phyloP scores from a whole-genome alignment of 2,888 invertebrate genomes.

The Ptychoptera contaminata region DNA sequence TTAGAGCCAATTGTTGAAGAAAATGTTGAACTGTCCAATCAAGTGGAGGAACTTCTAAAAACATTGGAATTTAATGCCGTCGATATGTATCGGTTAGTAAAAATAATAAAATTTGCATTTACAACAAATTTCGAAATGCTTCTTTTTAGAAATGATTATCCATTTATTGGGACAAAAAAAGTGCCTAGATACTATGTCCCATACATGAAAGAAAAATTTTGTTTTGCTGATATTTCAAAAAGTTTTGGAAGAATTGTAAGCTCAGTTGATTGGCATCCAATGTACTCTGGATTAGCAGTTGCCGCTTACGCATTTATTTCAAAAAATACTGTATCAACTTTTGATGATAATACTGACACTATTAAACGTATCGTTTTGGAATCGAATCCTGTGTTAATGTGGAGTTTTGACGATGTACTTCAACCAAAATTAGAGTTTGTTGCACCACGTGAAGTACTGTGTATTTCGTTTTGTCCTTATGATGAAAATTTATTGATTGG shows the following conservation, averaged over 20 bases:
- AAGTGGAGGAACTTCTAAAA: constrained; percentile 21
- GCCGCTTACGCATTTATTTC: constrained; percentile 47
- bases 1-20: constrained; percentile 14
- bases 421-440: constrained; percentile 53
- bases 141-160: constrained; percentile 26
- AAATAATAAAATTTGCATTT: background rate
- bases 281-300: constrained; percentile 50
- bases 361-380: constrained; percentile 42
- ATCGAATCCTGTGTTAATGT: constrained; percentile 50
- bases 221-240: constrained; percentile 46
- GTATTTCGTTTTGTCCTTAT: constrained; percentile 50
- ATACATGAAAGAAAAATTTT: constrained; percentile 32
- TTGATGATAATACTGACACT: constrained; percentile 27
- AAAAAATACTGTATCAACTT: constrained; percentile 17
- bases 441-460: constrained; percentile 46
- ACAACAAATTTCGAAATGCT: background rate
- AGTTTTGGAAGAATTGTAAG: constrained; percentile 51
- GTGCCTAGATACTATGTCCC: constrained; percentile 22
- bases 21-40: constrained; percentile 19
- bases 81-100: constrained; percentile 26
- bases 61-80: constrained; percentile 30
- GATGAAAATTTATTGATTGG: constrained; percentile 53
- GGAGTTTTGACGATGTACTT: constrained; percentile 57
- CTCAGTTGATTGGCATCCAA: constrained; percentile 51
- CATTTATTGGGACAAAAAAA: constrained; percentile 17